Evolutionary conservation across 2,113 vertebrate species (phyloP).

Genomic region (Panthera uncia): DNA sequence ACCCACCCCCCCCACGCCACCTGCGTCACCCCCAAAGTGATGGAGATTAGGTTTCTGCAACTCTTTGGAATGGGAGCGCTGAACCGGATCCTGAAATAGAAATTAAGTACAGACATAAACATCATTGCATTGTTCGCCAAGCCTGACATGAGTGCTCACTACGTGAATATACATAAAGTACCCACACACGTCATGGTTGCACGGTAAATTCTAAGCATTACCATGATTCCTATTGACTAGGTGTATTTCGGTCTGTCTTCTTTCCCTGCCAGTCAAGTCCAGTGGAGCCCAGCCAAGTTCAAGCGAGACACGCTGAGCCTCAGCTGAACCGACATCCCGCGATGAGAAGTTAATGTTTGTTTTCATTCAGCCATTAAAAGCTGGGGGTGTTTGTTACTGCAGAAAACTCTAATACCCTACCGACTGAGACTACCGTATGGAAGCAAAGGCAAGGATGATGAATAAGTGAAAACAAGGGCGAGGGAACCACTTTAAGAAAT

Average conservation of each 20-base stretch:
- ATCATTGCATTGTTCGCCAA: not conserved
- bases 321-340: not conserved
- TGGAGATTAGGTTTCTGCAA: not conserved
- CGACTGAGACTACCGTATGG: not conserved
- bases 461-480: not conserved
- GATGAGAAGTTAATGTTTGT: not conserved
- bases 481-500: not conserved
- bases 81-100: not conserved
- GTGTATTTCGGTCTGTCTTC: not conserved
- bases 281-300: not conserved
- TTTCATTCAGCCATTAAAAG: not conserved
- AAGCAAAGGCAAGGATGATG: not conserved
- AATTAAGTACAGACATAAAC: not conserved
- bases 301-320: not conserved
- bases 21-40: not conserved
- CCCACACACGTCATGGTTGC: rapidly evolving
- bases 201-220: not conserved
- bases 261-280: not conserved
- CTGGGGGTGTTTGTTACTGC: not conserved
- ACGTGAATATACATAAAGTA: not conserved
- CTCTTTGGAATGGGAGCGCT: not conserved
- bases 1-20: rapidly evolving
- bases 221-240: not conserved
- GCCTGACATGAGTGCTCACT: not conserved
- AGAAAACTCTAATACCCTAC: not conserved